phyloP scores from a whole-genome alignment of 2,888 invertebrate species.

The Ormyrus thymus region DNA sequence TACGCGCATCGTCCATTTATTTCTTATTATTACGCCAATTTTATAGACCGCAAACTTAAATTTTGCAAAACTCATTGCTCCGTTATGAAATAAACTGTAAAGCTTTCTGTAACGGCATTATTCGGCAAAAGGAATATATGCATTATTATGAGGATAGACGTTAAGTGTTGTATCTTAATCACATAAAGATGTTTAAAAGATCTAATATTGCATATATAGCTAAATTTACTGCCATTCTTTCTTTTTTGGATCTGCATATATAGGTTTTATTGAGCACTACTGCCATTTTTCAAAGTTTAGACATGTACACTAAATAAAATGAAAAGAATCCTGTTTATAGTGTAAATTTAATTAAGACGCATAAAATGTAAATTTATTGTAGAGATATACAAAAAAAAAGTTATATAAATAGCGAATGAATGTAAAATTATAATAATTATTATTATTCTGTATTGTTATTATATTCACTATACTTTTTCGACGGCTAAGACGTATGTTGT shows the following conservation, averaged over 20 bases:
- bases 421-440: conserved; percentile 42
- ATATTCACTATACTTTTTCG: conserved; percentile 43
- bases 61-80: too few relatives aligned
- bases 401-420: conserved; percentile 41
- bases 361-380: conserved; percentile 64
- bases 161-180: conserved; percentile 18
- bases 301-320: conserved; percentile 59
- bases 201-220: conserved; percentile 59
- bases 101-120: not conserved
- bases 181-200: conserved; percentile 4
- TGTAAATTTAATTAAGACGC: conserved; percentile 63
- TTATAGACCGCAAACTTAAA: not conserved
- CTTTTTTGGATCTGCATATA: conserved; percentile 62
- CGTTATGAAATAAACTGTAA: too few relatives aligned
- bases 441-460: conserved; percentile 44
- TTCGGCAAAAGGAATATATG: not conserved
- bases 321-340: conserved; percentile 65
- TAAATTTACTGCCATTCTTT: conserved; percentile 68
- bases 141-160: not conserved
- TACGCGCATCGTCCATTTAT: not conserved
- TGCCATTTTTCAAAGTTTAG: conserved; percentile 70
- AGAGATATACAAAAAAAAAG: conserved; percentile 41
- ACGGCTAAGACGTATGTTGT: conserved; percentile 33
- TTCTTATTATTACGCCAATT: conserved; percentile 11
- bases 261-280: conserved; percentile 70